Evolutionary conservation across 1,140 invertebrate species (phyloP), one percentile per base, ranked within the genome.

Genomic region (Hylyphantes graminicola): DNA sequence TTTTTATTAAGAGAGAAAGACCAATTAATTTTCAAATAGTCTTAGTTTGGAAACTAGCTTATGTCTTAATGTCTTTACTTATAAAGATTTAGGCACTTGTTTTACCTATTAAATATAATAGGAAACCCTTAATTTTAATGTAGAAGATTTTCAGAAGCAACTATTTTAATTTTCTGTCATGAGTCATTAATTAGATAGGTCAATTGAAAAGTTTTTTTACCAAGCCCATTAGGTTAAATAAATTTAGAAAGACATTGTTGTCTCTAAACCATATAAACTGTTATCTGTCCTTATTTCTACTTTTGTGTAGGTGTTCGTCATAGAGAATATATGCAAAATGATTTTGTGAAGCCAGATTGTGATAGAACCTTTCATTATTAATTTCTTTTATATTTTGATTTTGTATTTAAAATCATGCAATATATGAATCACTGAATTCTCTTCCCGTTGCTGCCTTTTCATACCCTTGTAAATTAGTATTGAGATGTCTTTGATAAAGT

Each of bases 391-490:
- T 21, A 67, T 67, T 17, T 65, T 65, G 19, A 67, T 67, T 17
- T 65, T 65, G 19, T 19, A 21, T 15, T 21, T 65, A 21, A 12
- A 65, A 65, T 51, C 17, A 55, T 74, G 53, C 57, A 74, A 48
- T n/a, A 19, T 74, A 21, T 12, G 17, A 17, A 51, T 76, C 6
- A 53, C 8, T 51, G 21, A 19, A 51, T 67, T 67, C 61, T 76
- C 74, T 76, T 76, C 55, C 55, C 35, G 55, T 76, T 55, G 55
- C 35, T 63, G 19, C 68, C 57, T 70, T 35, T 76, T 73, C 57
- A 64, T 81, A 81, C 57, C 68, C 17, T 17, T 81, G 79, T 81
- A 81, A 81, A 81, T 81, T 72, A 81, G 50, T 57, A 73, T 72
- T 81, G 68, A 63, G 50, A 21, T 73, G 68, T 81, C 68, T 81